Percentiles rank a stretch among this genome's conserved stretches.
phyloP scores from a whole-genome alignment of 2,113 vertebrate genomes.

The Plecotus auritus region DNA sequence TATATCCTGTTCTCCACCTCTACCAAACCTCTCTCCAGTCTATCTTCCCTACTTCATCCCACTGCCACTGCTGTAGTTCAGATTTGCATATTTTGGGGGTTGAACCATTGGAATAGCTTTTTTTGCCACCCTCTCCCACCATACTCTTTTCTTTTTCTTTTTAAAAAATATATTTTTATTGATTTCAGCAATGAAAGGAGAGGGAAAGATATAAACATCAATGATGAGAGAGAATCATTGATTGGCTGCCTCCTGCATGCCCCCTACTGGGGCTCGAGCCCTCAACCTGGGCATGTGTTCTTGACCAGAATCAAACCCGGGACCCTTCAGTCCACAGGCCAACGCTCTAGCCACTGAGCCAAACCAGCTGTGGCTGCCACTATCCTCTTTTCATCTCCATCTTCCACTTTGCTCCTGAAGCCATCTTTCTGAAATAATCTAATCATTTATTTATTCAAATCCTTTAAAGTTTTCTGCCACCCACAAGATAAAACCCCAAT shows the following conservation, averaged over 20 bases:
- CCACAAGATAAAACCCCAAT: neutral
- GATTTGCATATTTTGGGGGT: neutral
- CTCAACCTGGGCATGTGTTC: too few species aligned
- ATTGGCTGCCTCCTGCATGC: too few species aligned
- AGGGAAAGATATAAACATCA: too few species aligned
- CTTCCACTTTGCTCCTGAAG: neutral
- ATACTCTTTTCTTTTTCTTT: neutral
- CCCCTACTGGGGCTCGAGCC: too few species aligned
- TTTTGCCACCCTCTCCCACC: neutral
- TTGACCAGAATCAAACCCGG: too few species aligned
- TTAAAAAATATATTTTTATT: too few species aligned
- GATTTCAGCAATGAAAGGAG: too few species aligned
- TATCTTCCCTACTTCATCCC: neutral
- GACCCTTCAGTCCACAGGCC: too few species aligned
- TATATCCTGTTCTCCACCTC: neutral
- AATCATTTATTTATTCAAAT: neutral
- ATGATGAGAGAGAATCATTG: too few species aligned
- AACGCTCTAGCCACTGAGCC: too few species aligned
- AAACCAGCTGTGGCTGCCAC: neutral
- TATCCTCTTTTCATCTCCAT: neutral
- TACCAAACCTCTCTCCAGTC: neutral
- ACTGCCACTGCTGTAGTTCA: neutral
- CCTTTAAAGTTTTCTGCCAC: neutral
- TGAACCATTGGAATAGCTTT: neutral
- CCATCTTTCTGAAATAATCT: constrained; percentile 20